A percentile compares a stretch with the other conserved stretches of the same genome.
phyloP scores from a whole-genome alignment of 2,797 vertebrate genomes.

The Argya squamiceps region DNA sequence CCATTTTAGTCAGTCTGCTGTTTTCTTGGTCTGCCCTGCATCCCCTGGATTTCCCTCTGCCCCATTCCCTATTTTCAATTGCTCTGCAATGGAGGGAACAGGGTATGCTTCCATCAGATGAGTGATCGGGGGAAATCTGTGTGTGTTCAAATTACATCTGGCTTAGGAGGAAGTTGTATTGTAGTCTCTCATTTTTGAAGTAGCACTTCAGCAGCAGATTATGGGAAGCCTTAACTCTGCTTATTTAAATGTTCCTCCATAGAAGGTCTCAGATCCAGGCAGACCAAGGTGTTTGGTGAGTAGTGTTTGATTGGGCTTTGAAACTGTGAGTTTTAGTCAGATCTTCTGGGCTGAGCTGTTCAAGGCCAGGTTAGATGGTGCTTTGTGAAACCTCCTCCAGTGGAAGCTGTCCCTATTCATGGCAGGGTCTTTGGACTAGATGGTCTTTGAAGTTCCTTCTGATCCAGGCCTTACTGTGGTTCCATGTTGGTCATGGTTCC shows the following conservation, averaged over 20 bases:
- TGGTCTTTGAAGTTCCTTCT: neutral
- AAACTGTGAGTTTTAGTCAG: neutral
- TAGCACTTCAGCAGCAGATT: neutral
- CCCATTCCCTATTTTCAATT: neutral
- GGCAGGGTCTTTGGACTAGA: neutral
- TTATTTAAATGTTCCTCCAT: neutral
- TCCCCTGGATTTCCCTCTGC: neutral
- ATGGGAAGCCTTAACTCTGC: neutral
- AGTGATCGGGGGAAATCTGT: neutral
- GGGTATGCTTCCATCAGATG: neutral
- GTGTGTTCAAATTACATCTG: neutral
- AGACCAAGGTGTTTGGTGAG: neutral
- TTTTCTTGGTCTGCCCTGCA: neutral
- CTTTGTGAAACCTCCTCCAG: neutral
- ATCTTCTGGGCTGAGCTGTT: neutral
- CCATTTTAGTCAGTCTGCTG: neutral
- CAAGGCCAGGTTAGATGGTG: neutral
- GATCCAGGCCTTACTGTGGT: neutral
- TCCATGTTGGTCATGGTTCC: neutral
- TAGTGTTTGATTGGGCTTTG: neutral
- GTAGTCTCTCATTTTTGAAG: neutral
- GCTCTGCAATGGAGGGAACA: neutral
- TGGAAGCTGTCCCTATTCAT: neutral
- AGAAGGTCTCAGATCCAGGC: neutral
- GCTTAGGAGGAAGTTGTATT: neutral